Base-by-base conservation (phyloP, 2,888 invertebrate species). In the Encarsia formosa region DNA sequence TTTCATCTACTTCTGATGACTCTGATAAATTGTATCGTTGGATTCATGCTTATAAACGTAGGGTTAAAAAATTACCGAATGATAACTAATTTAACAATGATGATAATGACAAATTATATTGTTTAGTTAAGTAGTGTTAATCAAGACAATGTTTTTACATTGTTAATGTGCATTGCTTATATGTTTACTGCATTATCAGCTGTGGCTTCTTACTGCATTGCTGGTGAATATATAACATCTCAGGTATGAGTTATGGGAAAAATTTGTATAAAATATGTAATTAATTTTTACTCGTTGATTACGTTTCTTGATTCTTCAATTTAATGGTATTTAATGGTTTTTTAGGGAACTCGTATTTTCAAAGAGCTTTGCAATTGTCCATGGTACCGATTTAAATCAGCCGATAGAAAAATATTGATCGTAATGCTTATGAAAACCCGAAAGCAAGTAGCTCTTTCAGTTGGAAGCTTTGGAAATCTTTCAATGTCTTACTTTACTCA, bases 1-100 rank as follows among this genome's bases (percentile, higher is more conserved):
- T 51, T 54, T 50, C 60, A 63, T 41, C 57, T 63, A 13, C 4
- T 63, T 1, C 29, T 57, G 18, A 61, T 59, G 22, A 61, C 59
- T 5, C n/a, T 61, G 15, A 46, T 58, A 11, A 60, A 57, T 4
- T 60, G 61, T 15, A 54, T 52, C n/a, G 37, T 63, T 18, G 63
- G 63, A 26, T 63, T 58, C 22, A 24, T 63, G 35, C 54, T 58
- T n/a, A 53, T 59, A 16, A 50, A 44, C 11, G 63, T 61, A 34
- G 57, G 58, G 31, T 44, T 11, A 1, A 8, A 4, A 31, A 31
- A n/a, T 3, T 31, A 6, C 4, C 3, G 11, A 3, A n/a, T 3
- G 13, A 31, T 31, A 4, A 31, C 11, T 31, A 4, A 31, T n/a
- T 6, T n/a, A 31, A 31, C 3, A 31, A n/a, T 31, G 11, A 4